A percentile compares a stretch with the other conserved stretches of the same genome.
Evolutionary conservation across 2,113 vertebrate species (phyloP).

Genomic region (Phaethon lepturus): DNA sequence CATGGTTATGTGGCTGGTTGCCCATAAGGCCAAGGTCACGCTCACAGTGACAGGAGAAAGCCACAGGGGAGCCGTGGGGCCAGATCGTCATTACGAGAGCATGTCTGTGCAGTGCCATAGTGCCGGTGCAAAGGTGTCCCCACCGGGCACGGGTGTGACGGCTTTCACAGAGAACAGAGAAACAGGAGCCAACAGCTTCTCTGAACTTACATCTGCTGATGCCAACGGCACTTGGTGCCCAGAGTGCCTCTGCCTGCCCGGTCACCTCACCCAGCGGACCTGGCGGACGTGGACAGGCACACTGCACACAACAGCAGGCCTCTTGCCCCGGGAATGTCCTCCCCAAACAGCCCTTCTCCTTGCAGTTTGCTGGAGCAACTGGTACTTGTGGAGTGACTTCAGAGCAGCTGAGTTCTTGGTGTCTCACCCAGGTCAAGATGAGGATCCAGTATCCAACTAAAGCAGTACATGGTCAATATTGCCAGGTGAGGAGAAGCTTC

Average conservation of each 20-base stretch:
- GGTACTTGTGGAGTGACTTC: background rate
- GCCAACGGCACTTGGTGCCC: background rate
- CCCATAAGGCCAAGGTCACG: background rate
- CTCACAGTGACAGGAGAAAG: background rate
- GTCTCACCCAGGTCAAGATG: background rate
- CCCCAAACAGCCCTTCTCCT: background rate
- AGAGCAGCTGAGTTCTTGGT: background rate
- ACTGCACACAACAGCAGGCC: background rate
- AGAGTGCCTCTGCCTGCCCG: background rate
- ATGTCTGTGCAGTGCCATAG: accelerated
- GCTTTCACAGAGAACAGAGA: background rate
- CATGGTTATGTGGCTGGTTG: accelerated
- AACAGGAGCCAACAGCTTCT: background rate
- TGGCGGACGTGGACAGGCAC: background rate
- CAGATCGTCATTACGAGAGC: accelerated
- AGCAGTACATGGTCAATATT: background rate
- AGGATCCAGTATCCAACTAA: background rate
- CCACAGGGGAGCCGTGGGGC: background rate
- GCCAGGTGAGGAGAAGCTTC: background rate
- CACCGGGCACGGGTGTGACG: accelerated
- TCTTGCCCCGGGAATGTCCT: background rate
- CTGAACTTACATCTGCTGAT: background rate
- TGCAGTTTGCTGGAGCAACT: background rate
- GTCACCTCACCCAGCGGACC: background rate
- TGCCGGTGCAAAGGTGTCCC: background rate